Percentiles rank a stretch among this genome's conserved stretches.
These are phyloP conservation scores for Umimayanthus chanpuru DNA, from an alignment of 92 coral and sea anemone genomes.

Conservation along the genomic window DNA sequence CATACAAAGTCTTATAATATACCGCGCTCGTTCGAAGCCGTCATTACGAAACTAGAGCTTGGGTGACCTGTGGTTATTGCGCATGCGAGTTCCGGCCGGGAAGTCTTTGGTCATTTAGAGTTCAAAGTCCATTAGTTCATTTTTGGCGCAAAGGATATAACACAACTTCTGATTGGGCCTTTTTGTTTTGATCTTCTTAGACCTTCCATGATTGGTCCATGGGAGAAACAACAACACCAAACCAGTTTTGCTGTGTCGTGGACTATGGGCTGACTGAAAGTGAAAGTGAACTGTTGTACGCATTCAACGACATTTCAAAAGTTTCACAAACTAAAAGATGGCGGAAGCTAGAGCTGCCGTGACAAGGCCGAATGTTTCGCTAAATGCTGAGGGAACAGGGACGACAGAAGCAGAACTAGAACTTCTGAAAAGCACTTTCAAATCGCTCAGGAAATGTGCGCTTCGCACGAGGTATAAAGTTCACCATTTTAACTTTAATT, in stretches of 20 bases:
- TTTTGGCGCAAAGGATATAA: background rate
- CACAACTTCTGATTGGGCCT: background rate
- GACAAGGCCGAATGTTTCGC: conserved; percentile 86
- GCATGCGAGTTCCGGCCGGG: too few species aligned
- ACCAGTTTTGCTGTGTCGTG: conserved; percentile 9
- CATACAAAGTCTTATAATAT: too few species aligned
- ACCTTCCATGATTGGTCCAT: conserved; percentile 14
- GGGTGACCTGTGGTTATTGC: too few species aligned
- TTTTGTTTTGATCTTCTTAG: background rate
- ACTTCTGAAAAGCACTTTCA: conserved; percentile 86
- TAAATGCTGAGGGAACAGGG: conserved; percentile 94
- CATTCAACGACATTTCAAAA: too few species aligned
- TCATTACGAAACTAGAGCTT: too few species aligned
- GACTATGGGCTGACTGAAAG: background rate
- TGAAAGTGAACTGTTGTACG: background rate
- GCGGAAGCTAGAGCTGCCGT: conserved; percentile 99
- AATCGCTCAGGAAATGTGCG: conserved; percentile 87
- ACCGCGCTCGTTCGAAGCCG: too few species aligned
- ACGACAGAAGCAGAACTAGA: conserved; percentile 95
- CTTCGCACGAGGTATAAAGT: conserved; percentile 87
- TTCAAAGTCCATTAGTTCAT: conserved; percentile 1
- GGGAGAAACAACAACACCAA: background rate
- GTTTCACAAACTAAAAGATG: conserved; percentile 48
- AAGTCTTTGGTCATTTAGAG: background rate
- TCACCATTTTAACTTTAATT: background rate